These are phyloP conservation scores for Falcunculus frontatus DNA, from an alignment of 2,113 vertebrate species.

Conservation along the genomic window DNA sequence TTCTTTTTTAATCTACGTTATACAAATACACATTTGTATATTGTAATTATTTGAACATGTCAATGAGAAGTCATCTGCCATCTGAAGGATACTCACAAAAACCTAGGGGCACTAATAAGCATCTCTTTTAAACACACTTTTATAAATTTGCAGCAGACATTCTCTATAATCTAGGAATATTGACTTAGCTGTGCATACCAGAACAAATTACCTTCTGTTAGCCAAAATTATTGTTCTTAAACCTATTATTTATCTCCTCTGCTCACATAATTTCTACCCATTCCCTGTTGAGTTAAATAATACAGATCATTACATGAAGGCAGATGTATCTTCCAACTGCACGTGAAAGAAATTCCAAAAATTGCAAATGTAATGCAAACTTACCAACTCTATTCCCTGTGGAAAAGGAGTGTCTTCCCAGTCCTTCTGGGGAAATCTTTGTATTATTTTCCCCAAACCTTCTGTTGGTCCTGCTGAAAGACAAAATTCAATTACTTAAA, in stretches of 20 bases:
- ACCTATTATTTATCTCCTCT: not conserved
- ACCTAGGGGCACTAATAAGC: not conserved
- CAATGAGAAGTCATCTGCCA: not conserved
- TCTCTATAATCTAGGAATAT: not conserved
- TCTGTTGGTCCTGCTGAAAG: constrained; percentile 83
- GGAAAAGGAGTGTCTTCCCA: constrained; percentile 96
- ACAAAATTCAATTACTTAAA: not conserved
- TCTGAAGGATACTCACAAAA: not conserved
- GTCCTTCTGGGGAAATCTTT: constrained; percentile 94
- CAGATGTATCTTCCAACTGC: not conserved
- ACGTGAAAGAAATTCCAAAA: not conserved
- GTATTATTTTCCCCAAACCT: constrained; percentile 95
- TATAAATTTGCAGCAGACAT: not conserved
- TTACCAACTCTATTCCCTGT: constrained; percentile 97
- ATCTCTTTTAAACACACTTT: not conserved
- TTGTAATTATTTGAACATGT: not conserved
- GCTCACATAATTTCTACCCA: not conserved
- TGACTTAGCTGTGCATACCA: not conserved
- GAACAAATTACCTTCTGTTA: not conserved
- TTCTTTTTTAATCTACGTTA: not conserved
- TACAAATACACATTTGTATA: not conserved
- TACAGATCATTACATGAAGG: not conserved
- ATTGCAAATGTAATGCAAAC: constrained; percentile 15
- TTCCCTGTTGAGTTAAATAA: not conserved
- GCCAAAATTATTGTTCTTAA: not conserved